Evolutionary conservation across 2,888 invertebrate genomes (phyloP), one percentile per base, ranked within the genome.

Genomic region (Synanthedon myopaeformis): DNA sequence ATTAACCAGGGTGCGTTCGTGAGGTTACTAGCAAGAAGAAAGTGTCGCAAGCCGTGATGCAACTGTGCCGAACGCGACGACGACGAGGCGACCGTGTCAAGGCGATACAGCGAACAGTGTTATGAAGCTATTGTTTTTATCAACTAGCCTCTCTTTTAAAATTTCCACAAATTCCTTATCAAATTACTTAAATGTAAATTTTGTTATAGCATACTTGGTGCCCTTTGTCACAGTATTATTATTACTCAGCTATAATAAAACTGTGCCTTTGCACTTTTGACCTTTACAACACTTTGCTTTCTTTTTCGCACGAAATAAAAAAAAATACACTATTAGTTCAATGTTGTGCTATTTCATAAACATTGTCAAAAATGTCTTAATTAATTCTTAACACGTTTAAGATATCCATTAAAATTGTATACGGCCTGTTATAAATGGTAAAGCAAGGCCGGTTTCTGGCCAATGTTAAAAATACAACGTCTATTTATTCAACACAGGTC

Each of bases 361-460:
- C 49, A 42, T 13, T 19, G 51, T 41, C 28, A 17, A 14, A 12
- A 52, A 53, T 55, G 49, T 42, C 42, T 53, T 42, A 10, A 35
- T n/a, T 10, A 45, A 69, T 70, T 63, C 71, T 8, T 2, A 19
- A 14, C 73, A 70, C 70, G 74, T 60, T 14, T 54, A 13, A n/a
- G 11, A 28, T 53, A 53, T 49, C 59, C 65, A 70, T 69, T 64
- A 64, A 63, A 61, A 57, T 63, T 63, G 64, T 63, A 62, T 62
- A 54, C 45, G 45, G 59, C 35, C 62, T 10, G 54, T 65, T 66
- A 64, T 57, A 66, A 63, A 63, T 57, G 63, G 62, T 56, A 56
- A 53, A n/a, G 51, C 72, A 72, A 74, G 72, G 75, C 58, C 65
- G 54, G 51, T 57, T 58, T 57, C 58, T 59, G 52, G 56, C 56